Base-by-base conservation (phyloP, 1,140 invertebrate genomes). In the Zaprionus taronus region DNA sequence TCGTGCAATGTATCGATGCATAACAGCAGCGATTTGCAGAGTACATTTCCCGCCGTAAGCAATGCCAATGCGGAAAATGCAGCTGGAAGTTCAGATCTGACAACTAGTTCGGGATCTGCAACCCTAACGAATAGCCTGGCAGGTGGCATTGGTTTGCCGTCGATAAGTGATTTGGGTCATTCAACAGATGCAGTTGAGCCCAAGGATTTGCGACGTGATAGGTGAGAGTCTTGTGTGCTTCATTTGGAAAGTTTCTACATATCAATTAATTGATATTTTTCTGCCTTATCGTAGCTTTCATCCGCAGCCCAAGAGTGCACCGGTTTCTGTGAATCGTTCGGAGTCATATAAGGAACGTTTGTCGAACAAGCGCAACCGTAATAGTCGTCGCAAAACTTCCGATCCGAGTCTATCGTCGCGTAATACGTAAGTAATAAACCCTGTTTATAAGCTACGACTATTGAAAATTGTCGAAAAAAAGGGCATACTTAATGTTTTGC, bases 401-500 rank as follows among this genome's bases (percentile, higher is more conserved):
- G 95, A 96, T 93, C 95, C 95, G 14, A 96, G 96, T 93, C 94
- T 96, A 53, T 90, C 90, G 15, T 96, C 95, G 44, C 96, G 96
- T 93, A 95, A 94, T 81, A 95, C 95, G 95, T 95, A 92, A 95
- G 94, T 94, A 28, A 15, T 51, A 34, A 61, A 47, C 6, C n/a
- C 41, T 17, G 2, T 34, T 31, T 7, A 7, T 31, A 31, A 7
- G 0, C 7, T 31, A 31, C 0, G 0, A 31, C 28, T 2, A 31
- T 7, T 7, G 7, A 9, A 31, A 31, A 31, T 31, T 7, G 28
- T 9, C 28, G 2, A 31, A 31, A 31, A 31, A 31, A 31, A 7
- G 26, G 28, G 7, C 0, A 31, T 31, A 31, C 28, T 31, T 0
- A 31, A 2, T 7, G 28, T 31, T 31, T 9, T 31, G 28, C 7